Percentiles rank a stretch among this genome's conserved stretches.
These are phyloP conservation scores for Charadrius vociferus DNA, from an alignment of 2,113 vertebrate species.

Conservation along the genomic window DNA sequence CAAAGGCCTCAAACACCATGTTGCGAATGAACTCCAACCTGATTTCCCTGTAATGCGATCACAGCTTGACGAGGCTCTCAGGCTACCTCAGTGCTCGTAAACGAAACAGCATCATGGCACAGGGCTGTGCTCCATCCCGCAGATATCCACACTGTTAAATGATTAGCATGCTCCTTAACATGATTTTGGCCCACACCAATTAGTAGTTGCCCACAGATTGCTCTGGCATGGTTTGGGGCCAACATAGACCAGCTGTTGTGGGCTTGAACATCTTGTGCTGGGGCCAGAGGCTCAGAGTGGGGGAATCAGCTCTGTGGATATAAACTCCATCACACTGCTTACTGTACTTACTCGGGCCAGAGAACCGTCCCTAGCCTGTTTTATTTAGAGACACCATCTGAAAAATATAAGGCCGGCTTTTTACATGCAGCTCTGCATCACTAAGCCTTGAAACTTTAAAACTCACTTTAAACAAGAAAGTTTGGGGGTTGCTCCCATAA, in stretches of 20 bases:
- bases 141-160: not conserved
- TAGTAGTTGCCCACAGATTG: not conserved
- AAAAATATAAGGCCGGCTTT: not conserved
- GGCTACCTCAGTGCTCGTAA: not conserved
- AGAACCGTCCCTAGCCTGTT: not conserved
- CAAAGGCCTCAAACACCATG: rapidly evolving
- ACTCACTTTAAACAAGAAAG: not conserved
- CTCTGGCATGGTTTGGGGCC: not conserved
- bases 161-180: not conserved
- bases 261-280: not conserved
- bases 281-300: not conserved
- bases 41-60: not conserved
- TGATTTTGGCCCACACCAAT: not conserved
- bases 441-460: not conserved
- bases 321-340: not conserved
- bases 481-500: not conserved
- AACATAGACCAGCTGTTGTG: not conserved
- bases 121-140: not conserved
- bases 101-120: not conserved
- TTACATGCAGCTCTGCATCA: not conserved
- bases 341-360: not conserved
- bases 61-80: not conserved
- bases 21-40: not conserved
- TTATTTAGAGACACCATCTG: not conserved
- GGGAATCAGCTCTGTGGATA: not conserved